A percentile compares a stretch with the other conserved stretches of the same genome.
Conservation (phyloP, 1,140 invertebrate genomes). For the Drosophila tristis region DNA sequence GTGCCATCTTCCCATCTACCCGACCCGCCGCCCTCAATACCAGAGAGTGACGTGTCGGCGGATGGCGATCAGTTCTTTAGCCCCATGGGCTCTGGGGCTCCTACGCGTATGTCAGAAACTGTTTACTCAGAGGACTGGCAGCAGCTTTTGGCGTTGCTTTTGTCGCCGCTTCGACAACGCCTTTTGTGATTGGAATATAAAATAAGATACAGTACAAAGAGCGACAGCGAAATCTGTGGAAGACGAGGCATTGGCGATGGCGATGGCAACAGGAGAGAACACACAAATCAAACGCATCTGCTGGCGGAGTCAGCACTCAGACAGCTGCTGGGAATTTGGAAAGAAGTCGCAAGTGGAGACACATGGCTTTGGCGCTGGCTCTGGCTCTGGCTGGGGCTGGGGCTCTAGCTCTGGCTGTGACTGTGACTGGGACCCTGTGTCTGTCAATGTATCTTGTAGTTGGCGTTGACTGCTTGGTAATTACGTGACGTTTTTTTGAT, state of each 20-base stretch:
- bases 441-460: conserved; percentile 36
- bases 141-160: conserved; percentile 71
- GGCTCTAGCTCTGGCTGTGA: background rate
- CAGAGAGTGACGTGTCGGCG: conserved; percentile 57
- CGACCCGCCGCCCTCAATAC: too few relatives aligned
- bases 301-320: conserved; percentile 45
- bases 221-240: conserved; percentile 50
- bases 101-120: conserved; percentile 46
- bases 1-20: too few relatives aligned
- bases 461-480: conserved; percentile 57
- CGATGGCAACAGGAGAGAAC: conserved; percentile 24
- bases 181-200: conserved; percentile 81
- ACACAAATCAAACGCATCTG: conserved; percentile 80
- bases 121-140: conserved; percentile 58
- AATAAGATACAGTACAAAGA: conserved; percentile 65
- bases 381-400: conserved; percentile 16
- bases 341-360: conserved; percentile 59
- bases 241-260: conserved; percentile 39
- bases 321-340: conserved; percentile 69
- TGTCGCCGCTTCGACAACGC: conserved; percentile 78
- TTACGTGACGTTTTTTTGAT: conserved; percentile 83
- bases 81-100: conserved; percentile 39
- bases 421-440: conserved; percentile 6
- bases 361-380: conserved; percentile 29
- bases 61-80: conserved; percentile 63